These are phyloP conservation scores for Ennomos fuscantarius DNA, from an alignment of 2,888 invertebrate species.

Conservation along the genomic window DNA sequence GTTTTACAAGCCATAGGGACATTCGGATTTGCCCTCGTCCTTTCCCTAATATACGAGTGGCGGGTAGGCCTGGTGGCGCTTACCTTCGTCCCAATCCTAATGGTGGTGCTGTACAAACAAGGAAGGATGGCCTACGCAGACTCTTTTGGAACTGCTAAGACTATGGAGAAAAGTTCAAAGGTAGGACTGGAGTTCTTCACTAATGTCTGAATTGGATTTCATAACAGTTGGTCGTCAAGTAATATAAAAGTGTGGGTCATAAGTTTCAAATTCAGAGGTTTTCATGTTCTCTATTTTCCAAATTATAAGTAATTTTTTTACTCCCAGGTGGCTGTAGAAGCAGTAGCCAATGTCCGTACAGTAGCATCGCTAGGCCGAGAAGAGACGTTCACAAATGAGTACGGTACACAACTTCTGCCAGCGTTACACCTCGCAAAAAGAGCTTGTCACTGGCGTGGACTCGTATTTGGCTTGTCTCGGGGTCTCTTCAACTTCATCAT, in stretches of 20 bases:
- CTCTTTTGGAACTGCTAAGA: slow-evolving; percentile 87
- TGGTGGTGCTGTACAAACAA: slow-evolving; percentile 88
- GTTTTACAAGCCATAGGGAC: slow-evolving; percentile 90
- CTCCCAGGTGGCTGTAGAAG: slow-evolving; percentile 89
- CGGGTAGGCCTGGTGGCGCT: slow-evolving; percentile 89
- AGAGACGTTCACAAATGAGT: slow-evolving; percentile 87
- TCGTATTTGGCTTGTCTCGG: slow-evolving; percentile 90
- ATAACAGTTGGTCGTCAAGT: too few relatives aligned
- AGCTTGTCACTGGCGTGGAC: slow-evolving; percentile 87
- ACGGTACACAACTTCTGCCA: slow-evolving; percentile 85
- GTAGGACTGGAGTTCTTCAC: slow-evolving; percentile 58
- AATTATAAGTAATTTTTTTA: neutral
- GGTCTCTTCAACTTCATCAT: slow-evolving; percentile 90
- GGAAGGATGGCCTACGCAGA: slow-evolving; percentile 88
- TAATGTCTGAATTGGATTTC: too few relatives aligned
- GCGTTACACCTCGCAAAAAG: slow-evolving; percentile 85
- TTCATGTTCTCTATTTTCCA: neutral
- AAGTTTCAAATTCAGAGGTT: too few relatives aligned
- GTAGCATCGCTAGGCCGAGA: slow-evolving; percentile 91
- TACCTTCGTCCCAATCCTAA: slow-evolving; percentile 89
- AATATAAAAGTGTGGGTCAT: too few relatives aligned
- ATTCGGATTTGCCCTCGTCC: slow-evolving; percentile 86
- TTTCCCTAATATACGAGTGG: slow-evolving; percentile 91
- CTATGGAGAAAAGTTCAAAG: slow-evolving; percentile 90
- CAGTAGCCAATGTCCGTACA: slow-evolving; percentile 91